Conservation (phyloP, 2,888 invertebrate genomes). For the Polydrusus pterygomalis region DNA sequence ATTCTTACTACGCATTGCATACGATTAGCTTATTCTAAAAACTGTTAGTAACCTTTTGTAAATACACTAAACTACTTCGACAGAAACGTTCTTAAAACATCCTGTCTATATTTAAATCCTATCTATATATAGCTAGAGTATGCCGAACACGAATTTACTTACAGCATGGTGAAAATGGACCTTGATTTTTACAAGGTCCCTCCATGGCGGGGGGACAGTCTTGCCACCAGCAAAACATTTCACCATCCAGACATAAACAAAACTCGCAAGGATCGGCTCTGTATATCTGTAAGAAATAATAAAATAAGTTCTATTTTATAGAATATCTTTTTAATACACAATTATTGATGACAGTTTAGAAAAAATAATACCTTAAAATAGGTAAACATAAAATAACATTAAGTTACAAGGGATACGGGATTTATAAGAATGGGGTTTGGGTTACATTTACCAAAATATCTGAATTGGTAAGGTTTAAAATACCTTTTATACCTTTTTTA, state of each 20-base stretch:
- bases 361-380: too few relatives aligned
- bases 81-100: too few relatives aligned
- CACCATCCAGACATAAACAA: slow-evolving; percentile 78
- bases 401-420: slow-evolving; percentile 17
- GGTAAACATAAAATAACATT: slow-evolving; percentile 7
- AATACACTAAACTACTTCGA: too few relatives aligned
- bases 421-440: slow-evolving; percentile 22
- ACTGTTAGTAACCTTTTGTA: too few relatives aligned
- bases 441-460: slow-evolving; percentile 6
- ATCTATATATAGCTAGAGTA: too few relatives aligned
- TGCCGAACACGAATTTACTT: slow-evolving; percentile 57
- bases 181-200: slow-evolving; percentile 70
- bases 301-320: not conserved
- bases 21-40: too few relatives aligned
- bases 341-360: too few relatives aligned
- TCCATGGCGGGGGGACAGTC: slow-evolving; percentile 74
- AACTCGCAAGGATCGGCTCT: slow-evolving; percentile 78
- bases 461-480: slow-evolving; percentile 17
- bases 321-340: too few relatives aligned
- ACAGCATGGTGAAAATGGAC: slow-evolving; percentile 72
- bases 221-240: slow-evolving; percentile 82
- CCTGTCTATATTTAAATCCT: too few relatives aligned
- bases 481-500: slow-evolving; percentile 27
- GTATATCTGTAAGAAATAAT: slow-evolving; percentile 74
- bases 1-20: too few relatives aligned